Evolutionary conservation across 2,113 vertebrate species (phyloP).

Genomic region (Eleginops maclovinus): DNA sequence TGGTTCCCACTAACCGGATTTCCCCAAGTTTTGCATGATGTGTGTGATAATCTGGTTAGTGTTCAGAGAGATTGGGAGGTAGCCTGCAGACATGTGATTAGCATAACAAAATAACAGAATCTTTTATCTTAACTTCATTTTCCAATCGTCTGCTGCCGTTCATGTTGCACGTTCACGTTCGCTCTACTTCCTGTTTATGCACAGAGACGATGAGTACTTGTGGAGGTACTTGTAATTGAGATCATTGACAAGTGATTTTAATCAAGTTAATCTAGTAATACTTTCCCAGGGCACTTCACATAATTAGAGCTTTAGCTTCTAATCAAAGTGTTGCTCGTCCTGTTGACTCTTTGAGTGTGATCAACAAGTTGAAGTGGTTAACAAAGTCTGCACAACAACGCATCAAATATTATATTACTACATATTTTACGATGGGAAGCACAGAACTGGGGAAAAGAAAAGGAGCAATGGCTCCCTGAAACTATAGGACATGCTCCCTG

Average conservation of each 20-base stretch:
- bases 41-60: constrained; percentile 61
- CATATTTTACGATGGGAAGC: background rate
- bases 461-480: background rate
- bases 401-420: background rate
- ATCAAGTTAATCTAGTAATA: background rate
- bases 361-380: background rate
- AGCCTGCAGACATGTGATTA: constrained; percentile 51
- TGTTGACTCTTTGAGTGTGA: background rate
- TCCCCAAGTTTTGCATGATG: constrained; percentile 47
- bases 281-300: background rate
- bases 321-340: constrained; percentile 11
- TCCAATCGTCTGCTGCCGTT: background rate
- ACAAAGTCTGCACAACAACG: background rate
- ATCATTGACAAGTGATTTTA: background rate
- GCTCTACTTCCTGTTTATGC: background rate
- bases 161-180: background rate
- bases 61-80: constrained; percentile 24
- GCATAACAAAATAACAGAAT: constrained; percentile 27
- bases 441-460: background rate
- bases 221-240: background rate
- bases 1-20: constrained; percentile 52
- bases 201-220: background rate
- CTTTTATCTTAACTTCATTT: background rate
- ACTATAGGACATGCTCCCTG: background rate
- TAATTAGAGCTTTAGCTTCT: background rate